Evolutionary conservation across 2,113 vertebrate genomes (phyloP).

Genomic region (Hydropotes inermis): DNA sequence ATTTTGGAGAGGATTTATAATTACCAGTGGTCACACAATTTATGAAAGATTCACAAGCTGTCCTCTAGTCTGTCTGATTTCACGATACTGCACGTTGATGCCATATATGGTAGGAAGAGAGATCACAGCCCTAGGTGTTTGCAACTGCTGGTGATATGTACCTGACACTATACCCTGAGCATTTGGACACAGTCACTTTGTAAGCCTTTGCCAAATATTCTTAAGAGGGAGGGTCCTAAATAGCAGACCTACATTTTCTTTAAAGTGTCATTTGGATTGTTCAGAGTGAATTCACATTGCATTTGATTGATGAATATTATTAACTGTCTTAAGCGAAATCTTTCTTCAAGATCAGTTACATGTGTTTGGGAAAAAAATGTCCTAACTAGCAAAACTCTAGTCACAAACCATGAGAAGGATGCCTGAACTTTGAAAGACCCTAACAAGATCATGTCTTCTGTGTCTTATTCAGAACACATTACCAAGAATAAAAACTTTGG

Average conservation of each 20-base stretch:
- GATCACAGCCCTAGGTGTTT: background rate
- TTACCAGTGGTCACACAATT: background rate
- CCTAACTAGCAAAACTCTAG: background rate
- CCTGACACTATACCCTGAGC: background rate
- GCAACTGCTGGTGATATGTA: background rate
- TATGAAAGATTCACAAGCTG: background rate
- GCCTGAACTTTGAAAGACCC: background rate
- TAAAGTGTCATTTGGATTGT: background rate
- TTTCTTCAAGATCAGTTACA: constrained; percentile 1
- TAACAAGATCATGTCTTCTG: background rate
- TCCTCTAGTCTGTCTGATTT: background rate
- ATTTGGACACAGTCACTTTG: background rate
- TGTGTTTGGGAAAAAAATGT: background rate
- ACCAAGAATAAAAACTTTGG: background rate
- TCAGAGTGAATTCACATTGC: background rate
- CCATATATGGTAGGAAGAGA: background rate
- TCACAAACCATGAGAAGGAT: background rate
- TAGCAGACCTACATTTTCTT: background rate
- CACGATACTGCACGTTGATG: background rate
- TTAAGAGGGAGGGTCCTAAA: background rate
- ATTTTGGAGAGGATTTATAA: background rate
- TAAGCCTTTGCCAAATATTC: background rate
- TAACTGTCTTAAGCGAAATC: background rate
- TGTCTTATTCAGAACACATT: background rate
- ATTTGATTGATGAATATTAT: background rate